phyloP scores from a whole-genome alignment of 2,113 vertebrate genomes.

The Tor tambroides region DNA sequence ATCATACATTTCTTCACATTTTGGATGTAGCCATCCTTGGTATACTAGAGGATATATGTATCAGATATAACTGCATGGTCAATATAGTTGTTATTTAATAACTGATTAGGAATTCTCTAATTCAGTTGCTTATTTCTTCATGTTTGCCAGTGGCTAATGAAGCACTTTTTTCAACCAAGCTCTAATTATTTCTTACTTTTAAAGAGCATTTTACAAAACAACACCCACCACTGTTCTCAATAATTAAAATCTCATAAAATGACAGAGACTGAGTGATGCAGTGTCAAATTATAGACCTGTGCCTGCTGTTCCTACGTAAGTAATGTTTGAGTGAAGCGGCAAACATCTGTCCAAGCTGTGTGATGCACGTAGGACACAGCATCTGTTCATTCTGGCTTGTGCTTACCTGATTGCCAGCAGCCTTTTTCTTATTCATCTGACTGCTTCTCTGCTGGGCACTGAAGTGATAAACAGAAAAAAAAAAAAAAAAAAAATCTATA shows the following conservation, averaged over 20 bases:
- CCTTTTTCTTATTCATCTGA: conserved; percentile 95
- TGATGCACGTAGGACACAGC: background rate
- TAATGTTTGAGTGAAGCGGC: background rate
- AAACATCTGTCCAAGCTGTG: conserved; percentile 18
- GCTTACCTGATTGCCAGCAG: conserved; percentile 91
- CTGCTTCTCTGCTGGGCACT: conserved; percentile 96
- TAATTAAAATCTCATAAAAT: background rate
- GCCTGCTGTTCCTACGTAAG: background rate
- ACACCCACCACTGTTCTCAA: background rate
- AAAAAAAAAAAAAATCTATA: background rate
- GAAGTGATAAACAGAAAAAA: conserved; percentile 20
- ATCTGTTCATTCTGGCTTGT: background rate
- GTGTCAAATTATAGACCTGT: background rate
- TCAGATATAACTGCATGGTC: background rate
- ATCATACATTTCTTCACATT: no score
- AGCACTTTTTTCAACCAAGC: background rate
- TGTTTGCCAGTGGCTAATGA: no score
- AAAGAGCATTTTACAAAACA: conserved; percentile 7
- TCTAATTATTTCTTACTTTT: background rate
- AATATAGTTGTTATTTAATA: no score
- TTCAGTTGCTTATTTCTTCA: background rate
- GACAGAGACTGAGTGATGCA: background rate
- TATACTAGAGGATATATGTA: no score
- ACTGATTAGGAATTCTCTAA: background rate
- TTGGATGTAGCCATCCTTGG: no score